Conservation (phyloP, 2,113 vertebrate genomes). For the Platanista minor region DNA sequence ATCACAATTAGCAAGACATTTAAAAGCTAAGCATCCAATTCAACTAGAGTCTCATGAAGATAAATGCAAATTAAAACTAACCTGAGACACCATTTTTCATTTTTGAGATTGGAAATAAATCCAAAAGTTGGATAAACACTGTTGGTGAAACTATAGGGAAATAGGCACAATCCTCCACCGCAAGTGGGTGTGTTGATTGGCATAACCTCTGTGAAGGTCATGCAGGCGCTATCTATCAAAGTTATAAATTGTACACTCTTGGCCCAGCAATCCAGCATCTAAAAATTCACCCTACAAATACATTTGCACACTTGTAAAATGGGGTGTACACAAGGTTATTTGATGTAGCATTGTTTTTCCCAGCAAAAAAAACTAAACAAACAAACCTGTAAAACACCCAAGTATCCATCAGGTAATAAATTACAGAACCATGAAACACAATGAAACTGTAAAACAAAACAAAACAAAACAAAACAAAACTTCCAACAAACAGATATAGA, state of each 20-base stretch:
- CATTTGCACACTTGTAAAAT: background rate
- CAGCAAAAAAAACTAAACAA: background rate
- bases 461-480: background rate
- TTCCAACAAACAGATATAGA: background rate
- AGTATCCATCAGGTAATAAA: background rate
- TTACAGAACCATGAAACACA: background rate
- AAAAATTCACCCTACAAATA: background rate
- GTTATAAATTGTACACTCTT: background rate
- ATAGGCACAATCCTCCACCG: accelerated
- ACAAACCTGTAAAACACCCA: background rate
- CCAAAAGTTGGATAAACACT: background rate
- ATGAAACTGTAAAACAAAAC: background rate
- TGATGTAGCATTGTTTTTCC: background rate
- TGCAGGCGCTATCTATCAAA: background rate
- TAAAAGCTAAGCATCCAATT: background rate
- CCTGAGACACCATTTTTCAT: background rate
- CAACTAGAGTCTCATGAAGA: background rate
- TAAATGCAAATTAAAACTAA: background rate
- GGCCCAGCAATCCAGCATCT: background rate
- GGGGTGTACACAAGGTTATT: background rate
- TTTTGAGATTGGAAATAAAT: background rate
- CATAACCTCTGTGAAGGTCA: background rate
- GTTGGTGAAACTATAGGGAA: background rate
- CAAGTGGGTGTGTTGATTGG: background rate
- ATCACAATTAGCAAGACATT: background rate